A percentile compares a stretch with the other conserved stretches of the same genome.
These are phyloP conservation scores for Enteromius anoplus DNA, from an alignment of 2,797 vertebrate genomes.

Conservation along the genomic window DNA sequence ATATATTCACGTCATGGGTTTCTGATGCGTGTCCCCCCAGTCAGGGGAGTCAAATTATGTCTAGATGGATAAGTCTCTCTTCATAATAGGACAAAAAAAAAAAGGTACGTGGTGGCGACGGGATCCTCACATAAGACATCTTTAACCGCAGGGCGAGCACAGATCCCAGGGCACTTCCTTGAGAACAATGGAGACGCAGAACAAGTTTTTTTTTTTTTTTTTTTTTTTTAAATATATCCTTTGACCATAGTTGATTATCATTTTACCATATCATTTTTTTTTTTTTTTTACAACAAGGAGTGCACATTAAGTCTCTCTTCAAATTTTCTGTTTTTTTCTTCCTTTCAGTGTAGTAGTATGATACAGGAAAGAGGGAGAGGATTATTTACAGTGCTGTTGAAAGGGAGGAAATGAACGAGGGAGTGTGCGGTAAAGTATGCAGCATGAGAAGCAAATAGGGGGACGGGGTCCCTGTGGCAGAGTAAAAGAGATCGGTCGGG, in stretches of 20 bases:
- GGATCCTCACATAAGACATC: conserved; percentile 25
- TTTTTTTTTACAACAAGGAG: conserved; percentile 52
- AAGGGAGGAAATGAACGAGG: conserved; percentile 92
- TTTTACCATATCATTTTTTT: conserved; percentile 41
- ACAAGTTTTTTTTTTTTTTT: conserved; percentile 19
- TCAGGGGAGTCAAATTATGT: conserved; percentile 7
- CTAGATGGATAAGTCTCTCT: conserved; percentile 14
- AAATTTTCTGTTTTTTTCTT: conserved; percentile 80
- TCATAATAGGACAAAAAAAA: not conserved
- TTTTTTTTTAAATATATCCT: conserved; percentile 56
- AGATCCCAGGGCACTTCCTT: conserved; percentile 47
- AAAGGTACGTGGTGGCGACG: not conserved
- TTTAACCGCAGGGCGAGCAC: conserved; percentile 16
- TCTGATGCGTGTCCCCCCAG: not conserved
- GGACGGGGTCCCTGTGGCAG: conserved; percentile 49
- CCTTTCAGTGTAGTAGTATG: conserved; percentile 80
- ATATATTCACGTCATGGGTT: conserved; percentile 47
- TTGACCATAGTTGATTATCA: conserved; percentile 56
- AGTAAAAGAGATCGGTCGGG: conserved; percentile 55
- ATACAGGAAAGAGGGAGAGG: conserved; percentile 74
- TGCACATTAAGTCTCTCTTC: conserved; percentile 66
- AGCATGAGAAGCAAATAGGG: conserved; percentile 87
- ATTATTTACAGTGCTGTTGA: conserved; percentile 99
- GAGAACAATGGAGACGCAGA: conserved; percentile 44
- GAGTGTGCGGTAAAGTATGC: conserved; percentile 97